These are phyloP conservation scores for Hesperia comma DNA, from an alignment of 2,888 invertebrate species.

Conservation along the genomic window DNA sequence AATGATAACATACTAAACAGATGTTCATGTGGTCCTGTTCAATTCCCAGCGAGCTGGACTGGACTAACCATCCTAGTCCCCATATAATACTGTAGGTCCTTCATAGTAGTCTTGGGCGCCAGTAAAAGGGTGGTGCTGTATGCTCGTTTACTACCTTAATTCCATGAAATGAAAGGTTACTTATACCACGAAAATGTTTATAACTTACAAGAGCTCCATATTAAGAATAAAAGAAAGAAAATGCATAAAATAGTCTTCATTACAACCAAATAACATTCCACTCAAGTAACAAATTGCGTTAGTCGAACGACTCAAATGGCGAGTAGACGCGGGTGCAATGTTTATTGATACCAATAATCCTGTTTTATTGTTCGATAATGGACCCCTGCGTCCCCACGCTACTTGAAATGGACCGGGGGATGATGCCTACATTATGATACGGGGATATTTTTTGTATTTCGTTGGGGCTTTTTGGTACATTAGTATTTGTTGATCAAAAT, in stretches of 20 bases:
- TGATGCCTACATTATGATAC: slow-evolving; percentile 18
- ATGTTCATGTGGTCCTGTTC: too few relatives aligned
- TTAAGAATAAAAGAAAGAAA: background rate
- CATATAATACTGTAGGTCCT: too few relatives aligned
- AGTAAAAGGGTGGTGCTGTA: too few relatives aligned
- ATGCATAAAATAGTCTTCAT: slow-evolving; percentile 1
- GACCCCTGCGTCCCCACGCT: slow-evolving; percentile 42
- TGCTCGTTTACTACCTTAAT: too few relatives aligned
- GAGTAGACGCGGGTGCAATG: slow-evolving; percentile 33
- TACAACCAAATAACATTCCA: slow-evolving; percentile 24
- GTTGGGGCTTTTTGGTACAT: background rate
- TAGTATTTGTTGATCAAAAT: background rate
- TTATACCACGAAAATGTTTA: too few relatives aligned
- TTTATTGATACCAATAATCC: slow-evolving; percentile 59
- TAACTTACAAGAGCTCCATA: too few relatives aligned
- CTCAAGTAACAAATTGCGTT: slow-evolving; percentile 20
- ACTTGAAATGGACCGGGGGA: slow-evolving; percentile 28
- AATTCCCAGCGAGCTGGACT: too few relatives aligned
- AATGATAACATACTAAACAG: too few relatives aligned
- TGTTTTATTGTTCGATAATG: slow-evolving; percentile 63
- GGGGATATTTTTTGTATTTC: slow-evolving; percentile 1
- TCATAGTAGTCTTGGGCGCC: too few relatives aligned
- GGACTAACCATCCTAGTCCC: too few relatives aligned
- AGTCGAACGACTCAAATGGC: slow-evolving; percentile 18
- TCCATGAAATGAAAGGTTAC: too few relatives aligned